Conservation (phyloP, 2,113 vertebrate species). For the Forbesichthys papilliferus region DNA sequence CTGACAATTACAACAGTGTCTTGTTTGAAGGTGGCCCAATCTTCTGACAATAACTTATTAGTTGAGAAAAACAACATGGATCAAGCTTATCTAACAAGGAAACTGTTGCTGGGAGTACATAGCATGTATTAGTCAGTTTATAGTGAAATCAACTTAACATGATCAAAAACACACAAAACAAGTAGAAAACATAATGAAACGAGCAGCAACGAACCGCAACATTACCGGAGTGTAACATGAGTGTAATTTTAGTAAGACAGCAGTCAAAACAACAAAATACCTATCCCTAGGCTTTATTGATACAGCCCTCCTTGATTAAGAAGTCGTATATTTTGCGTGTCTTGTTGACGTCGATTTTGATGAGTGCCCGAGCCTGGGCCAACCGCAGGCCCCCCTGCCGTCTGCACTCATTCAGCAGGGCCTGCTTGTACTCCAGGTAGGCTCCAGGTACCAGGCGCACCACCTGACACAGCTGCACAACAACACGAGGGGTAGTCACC, state of each 20-base stretch:
- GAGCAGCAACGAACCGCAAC: conserved; percentile 23
- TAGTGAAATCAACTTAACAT: conserved; percentile 16
- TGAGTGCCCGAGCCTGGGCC: conserved; percentile 93
- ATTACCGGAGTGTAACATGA: conserved; percentile 15
- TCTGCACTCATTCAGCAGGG: conserved; percentile 91
- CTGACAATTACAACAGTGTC: too few relatives aligned
- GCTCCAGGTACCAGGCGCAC: conserved; percentile 96
- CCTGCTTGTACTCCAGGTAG: conserved; percentile 97
- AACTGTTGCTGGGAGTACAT: conserved; percentile 1
- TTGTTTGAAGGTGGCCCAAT: too few relatives aligned
- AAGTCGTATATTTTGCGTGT: conserved; percentile 99
- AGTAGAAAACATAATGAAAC: conserved; percentile 31
- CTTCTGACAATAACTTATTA: too few relatives aligned
- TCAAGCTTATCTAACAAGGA: too few relatives aligned
- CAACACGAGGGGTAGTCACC: conserved; percentile 8
- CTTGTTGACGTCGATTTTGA: conserved; percentile 99
- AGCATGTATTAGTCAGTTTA: conserved; percentile 24
- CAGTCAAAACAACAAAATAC: background rate
- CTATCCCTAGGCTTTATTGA: conserved; percentile 86
- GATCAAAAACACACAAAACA: conserved; percentile 4
- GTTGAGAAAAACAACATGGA: too few relatives aligned
- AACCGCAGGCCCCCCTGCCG: conserved; percentile 94
- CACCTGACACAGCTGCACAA: conserved; percentile 90
- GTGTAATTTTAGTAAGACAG: conserved; percentile 17
- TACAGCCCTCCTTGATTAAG: conserved; percentile 94